Base-by-base conservation (phyloP, 2,113 vertebrate species). In the Camelus dromedarius region DNA sequence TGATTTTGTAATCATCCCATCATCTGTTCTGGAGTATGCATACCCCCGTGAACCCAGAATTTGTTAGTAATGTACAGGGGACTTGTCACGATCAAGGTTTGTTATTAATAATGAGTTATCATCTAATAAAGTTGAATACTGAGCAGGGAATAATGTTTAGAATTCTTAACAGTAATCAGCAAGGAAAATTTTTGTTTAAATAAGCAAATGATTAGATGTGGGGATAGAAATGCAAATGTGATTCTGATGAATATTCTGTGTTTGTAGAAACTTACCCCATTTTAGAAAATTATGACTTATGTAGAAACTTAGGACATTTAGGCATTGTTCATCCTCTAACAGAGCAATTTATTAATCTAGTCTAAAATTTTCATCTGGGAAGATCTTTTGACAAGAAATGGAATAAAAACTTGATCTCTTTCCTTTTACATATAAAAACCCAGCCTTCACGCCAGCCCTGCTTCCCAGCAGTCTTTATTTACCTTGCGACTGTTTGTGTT, bases 191-290 rank as follows among this genome's bases (percentile, higher is more conserved):
- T 90, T 86, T 82, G 38, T 75, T 82, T 52, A 89, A 48, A 76
- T 42, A 84, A 89, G 14, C 20, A 38, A 48, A 85, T 54, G 26
- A 77, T 66, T 60, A 42, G 26, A 82, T 89, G 82, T 82, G 26
- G 26, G 48, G 82, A 28, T 42, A 92, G 28, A 77, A 69, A 76
- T 92, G 67, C 80, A 77, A 82, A 75, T 30, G 50, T 85, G 35
- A 89, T 64, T 87, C 42, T 95, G 79, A 73, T 91, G 83, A 67
- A 69, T 73, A 96, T 91, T 88, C 58, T 67, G 46, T 81, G 58
- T 73, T 95, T 67, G 11, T 70, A 76, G 32, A 96, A 87, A 64
- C 26, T 15, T 82, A 62, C 7, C 26, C 14, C 8, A 80, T 80
- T 87, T 94, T 70, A 62, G 1, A 89, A 75, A 95, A 70, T 76